Base-by-base conservation (phyloP, 2,888 invertebrate genomes). In the Papilio elwesi region DNA sequence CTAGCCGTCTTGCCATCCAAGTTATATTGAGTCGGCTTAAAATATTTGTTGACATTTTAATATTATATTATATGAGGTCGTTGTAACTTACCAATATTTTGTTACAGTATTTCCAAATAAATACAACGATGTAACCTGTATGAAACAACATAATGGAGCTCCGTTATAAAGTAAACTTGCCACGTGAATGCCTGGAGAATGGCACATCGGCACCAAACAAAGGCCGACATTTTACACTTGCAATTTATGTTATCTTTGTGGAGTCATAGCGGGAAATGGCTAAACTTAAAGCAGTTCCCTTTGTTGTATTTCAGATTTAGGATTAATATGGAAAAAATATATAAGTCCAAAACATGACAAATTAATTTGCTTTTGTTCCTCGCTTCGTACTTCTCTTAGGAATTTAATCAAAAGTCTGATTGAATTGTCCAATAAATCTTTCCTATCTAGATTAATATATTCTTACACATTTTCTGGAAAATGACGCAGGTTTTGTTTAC, bases 391-490 rank as follows among this genome's bases (percentile, higher is more conserved):
- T 59, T 38, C 13, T 26, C n/a, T 6, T 59, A 12, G 13, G 8
- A 57, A 59, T 59, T 59, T 59, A 59, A 59, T 59, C 38, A 59
- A 59, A 59, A 59, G 36, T 59, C 59, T 59, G 38, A 57, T 57
- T 57, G 38, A n/a, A 59, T 38, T 38, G 59, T 59, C 59, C 9
- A 59, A 59, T 59, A 38, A 59, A 59, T 36, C 59, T 59, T 59
- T 38, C n/a, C 36, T 36, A 36, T 57, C 38, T 59, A 59, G 38
- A 38, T 59, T 59, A 59, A 59, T n/a, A 36, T 59, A 16, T 26
- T 55, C 53, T 57, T 38, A n/a, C n/a, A 51, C 0, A 51, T 51
- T 43, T 51, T 57, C 59, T 38, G 38, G 36, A 59, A 59, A 38
- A 59, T 38, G 9, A 9, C 8, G 36, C 36, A 57, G 57, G 59